Conservation (phyloP, 2,113 vertebrate genomes). For the Petrocephalus zakoni region DNA sequence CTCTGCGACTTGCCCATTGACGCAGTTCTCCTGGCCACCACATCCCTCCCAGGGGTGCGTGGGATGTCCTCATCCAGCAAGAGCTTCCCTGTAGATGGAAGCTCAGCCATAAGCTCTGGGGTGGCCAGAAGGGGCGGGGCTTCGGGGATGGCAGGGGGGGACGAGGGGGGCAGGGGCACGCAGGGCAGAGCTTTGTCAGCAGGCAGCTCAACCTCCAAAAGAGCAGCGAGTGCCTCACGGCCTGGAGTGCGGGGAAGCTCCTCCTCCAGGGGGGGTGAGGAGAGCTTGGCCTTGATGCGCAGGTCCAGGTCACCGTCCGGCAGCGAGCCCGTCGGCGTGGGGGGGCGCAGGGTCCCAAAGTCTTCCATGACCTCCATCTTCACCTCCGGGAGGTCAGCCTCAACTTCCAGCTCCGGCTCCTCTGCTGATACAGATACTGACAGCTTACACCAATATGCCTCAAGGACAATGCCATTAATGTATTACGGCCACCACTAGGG, state of each 20-base stretch:
- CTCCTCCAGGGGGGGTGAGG: constrained; percentile 53
- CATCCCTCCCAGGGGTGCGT: constrained; percentile 72
- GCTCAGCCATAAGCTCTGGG: constrained; percentile 32
- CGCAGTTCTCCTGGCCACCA: constrained; percentile 57
- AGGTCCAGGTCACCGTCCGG: constrained; percentile 61
- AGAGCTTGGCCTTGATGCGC: constrained; percentile 50
- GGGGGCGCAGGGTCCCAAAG: constrained; percentile 49
- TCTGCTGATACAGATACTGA: constrained; percentile 37
- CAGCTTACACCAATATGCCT: background rate
- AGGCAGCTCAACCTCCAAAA: constrained; percentile 54
- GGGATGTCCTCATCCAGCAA: constrained; percentile 70
- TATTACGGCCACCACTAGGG: background rate
- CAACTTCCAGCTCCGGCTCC: constrained; percentile 40
- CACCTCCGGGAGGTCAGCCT: constrained; percentile 50
- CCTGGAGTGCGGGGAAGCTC: constrained; percentile 73
- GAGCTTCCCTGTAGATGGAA: constrained; percentile 48
- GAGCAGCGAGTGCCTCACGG: constrained; percentile 49
- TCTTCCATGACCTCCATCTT: constrained; percentile 50
- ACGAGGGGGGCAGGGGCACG: constrained; percentile 47
- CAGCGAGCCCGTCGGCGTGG: constrained; percentile 59
- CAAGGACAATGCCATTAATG: background rate
- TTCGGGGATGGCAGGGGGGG: constrained; percentile 32
- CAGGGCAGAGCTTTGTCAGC: constrained; percentile 35
- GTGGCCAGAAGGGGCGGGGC: background rate
- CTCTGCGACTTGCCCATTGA: constrained; percentile 58